phyloP scores from a whole-genome alignment of 37 sponge, comb jelly and placozoan species.

The Hexactinellida sp. region DNA sequence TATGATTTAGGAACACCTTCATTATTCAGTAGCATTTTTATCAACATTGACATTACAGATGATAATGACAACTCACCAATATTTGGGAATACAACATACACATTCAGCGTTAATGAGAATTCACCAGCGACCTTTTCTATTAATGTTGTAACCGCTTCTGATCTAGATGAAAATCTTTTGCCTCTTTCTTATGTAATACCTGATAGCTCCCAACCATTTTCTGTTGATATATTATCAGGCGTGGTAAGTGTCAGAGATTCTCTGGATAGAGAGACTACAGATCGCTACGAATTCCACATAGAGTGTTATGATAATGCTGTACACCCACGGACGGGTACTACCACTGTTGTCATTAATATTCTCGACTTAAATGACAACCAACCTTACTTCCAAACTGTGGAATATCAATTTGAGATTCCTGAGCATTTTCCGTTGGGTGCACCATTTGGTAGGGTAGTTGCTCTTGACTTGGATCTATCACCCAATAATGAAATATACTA shows the following conservation, averaged over 20 bases:
- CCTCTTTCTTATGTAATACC: background rate
- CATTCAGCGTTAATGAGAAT: background rate
- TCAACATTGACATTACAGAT: background rate
- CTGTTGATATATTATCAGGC: background rate
- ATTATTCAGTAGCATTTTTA: background rate
- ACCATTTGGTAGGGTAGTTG: background rate
- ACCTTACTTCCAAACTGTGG: background rate
- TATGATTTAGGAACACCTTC: background rate
- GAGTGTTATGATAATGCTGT: background rate
- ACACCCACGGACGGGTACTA: constrained; percentile 4
- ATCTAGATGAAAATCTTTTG: background rate
- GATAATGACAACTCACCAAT: background rate
- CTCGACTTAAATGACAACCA: background rate
- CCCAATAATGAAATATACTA: background rate
- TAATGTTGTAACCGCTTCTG: background rate
- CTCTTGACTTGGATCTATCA: background rate
- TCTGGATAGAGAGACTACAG: background rate
- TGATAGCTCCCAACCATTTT: background rate
- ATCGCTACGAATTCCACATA: background rate
- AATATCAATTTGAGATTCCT: background rate
- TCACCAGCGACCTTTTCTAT: background rate
- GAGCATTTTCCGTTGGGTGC: background rate
- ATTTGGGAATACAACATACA: background rate
- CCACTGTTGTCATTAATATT: background rate
- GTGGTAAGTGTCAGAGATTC: background rate